A percentile compares a stretch with the other conserved stretches of the same genome.
Evolutionary conservation across 2,888 invertebrate species (phyloP).

Genomic region (Drosophila trichaetosa): DNA sequence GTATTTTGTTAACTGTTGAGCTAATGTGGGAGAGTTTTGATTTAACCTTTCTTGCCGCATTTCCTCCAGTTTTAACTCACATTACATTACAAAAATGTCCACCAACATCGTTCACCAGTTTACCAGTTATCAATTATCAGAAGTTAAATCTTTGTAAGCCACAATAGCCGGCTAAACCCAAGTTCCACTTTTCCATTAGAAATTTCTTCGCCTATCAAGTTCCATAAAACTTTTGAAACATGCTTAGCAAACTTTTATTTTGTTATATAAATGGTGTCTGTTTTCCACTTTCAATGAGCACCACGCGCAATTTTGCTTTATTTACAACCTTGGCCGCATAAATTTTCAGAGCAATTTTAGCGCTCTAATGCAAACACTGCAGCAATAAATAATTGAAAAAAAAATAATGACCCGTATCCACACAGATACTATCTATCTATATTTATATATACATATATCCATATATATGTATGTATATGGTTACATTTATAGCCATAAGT

Average conservation of each 20-base stretch:
- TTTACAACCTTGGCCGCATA: constrained; percentile 52
- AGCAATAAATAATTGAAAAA: constrained; percentile 54
- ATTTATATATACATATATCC: background rate
- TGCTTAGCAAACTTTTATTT: background rate
- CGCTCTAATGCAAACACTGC: constrained; percentile 47
- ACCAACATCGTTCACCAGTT: background rate
- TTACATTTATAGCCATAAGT: constrained; percentile 67
- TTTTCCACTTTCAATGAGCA: constrained; percentile 2
- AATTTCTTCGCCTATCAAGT: background rate
- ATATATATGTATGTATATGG: constrained; percentile 19
- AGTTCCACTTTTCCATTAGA: background rate
- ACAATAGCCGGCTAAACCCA: background rate
- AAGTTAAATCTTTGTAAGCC: background rate
- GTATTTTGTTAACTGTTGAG: background rate
- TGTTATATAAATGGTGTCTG: constrained; percentile 3
- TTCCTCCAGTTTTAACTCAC: background rate
- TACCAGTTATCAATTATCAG: background rate
- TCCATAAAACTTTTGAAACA: background rate
- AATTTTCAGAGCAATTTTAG: constrained; percentile 54
- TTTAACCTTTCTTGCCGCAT: too few relatives aligned
- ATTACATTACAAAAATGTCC: background rate
- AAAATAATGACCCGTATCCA: constrained; percentile 14
- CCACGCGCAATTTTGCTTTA: constrained; percentile 4
- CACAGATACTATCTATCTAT: constrained; percentile 4
- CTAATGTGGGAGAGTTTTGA: background rate